Conservation (phyloP, 2,113 vertebrate genomes). For the Geococcyx californianus region DNA sequence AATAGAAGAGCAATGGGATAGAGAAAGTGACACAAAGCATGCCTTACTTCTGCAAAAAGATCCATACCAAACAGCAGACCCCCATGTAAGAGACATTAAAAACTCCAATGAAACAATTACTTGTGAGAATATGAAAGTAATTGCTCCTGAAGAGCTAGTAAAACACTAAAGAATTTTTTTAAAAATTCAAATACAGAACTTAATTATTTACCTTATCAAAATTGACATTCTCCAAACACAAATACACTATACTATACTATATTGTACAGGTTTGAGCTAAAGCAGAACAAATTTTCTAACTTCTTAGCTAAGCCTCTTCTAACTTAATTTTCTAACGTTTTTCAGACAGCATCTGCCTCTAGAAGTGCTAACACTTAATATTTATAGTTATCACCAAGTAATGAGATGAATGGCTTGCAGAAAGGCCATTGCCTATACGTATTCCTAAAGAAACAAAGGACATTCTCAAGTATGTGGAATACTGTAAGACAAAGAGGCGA, state of each 20-base stretch:
- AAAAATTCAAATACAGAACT: not conserved
- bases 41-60: not conserved
- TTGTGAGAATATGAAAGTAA: not conserved
- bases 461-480: too few relatives aligned
- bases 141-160: not conserved
- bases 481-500: too few relatives aligned
- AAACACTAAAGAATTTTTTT: not conserved
- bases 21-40: not conserved
- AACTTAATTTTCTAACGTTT: too few relatives aligned
- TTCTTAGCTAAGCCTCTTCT: too few relatives aligned
- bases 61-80: not conserved
- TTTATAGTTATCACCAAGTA: too few relatives aligned
- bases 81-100: not conserved
- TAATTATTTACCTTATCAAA: not conserved
- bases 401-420: too few relatives aligned
- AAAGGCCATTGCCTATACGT: too few relatives aligned
- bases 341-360: too few relatives aligned
- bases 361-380: too few relatives aligned
- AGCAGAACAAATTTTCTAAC: too few relatives aligned
- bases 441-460: too few relatives aligned
- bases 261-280: too few relatives aligned
- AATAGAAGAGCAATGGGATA: conserved; percentile 31
- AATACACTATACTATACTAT: not conserved
- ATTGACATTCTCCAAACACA: not conserved
- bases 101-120: not conserved